phyloP scores from a whole-genome alignment of 2,797 vertebrate genomes.

The Protosalanx chinensis region DNA sequence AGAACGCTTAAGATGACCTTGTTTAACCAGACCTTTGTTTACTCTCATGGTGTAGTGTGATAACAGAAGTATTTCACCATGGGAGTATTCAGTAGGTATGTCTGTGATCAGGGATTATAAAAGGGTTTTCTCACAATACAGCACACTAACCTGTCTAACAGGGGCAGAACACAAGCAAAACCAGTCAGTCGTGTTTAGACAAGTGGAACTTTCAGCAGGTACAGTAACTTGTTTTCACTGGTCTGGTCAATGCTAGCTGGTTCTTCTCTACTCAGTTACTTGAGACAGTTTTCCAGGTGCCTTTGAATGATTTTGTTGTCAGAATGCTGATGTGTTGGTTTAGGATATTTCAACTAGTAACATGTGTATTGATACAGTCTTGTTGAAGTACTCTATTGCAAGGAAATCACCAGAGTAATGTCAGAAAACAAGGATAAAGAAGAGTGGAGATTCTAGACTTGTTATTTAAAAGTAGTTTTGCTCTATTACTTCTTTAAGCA shows the following conservation, averaged over 20 bases:
- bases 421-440: no score
- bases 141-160: slow-evolving; percentile 15
- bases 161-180: slow-evolving; percentile 20
- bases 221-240: neutral
- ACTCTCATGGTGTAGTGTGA: neutral
- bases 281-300: neutral
- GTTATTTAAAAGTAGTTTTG: no score
- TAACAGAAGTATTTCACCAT: neutral
- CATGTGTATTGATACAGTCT: no score
- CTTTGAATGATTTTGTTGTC: neutral
- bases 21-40: neutral
- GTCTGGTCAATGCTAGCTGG: neutral
- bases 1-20: neutral
- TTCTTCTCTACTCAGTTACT: neutral
- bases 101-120: neutral
- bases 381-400: no score
- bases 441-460: no score
- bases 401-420: no score
- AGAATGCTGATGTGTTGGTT: neutral
- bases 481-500: no score
- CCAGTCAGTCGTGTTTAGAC: slow-evolving; percentile 5
- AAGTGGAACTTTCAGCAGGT: neutral
- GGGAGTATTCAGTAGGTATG: neutral
- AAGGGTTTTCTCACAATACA: slow-evolving; percentile 1
- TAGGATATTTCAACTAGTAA: neutral